Base-by-base conservation (phyloP, 2,888 invertebrate genomes). In the Falcaria lacertinaria region DNA sequence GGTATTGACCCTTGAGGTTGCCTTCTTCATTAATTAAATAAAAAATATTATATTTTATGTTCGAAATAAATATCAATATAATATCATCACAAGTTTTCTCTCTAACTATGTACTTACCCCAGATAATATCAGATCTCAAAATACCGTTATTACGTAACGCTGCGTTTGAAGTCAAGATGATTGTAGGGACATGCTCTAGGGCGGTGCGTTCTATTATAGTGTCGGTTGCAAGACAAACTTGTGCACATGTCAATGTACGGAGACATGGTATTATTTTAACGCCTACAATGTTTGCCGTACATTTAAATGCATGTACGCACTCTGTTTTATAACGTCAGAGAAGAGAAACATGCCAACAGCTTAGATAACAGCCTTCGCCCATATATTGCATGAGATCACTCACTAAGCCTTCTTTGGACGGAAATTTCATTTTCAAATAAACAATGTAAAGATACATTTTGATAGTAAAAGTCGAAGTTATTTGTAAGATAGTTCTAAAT, bases 271-370 rank as follows among this genome's bases (percentile, higher is more conserved):
- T 53, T 47, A 48, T 44, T 47, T 43, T 41, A 36, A 48, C 55
- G 42, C 49, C 50, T 47, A 38, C 52, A 42, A 45, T 46, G 41
- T 45, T 8, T 38, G 41, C 45, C 39, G 49, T 47, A 49, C 43
- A 54, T 62, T 48, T 52, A 45, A 57, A 62, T 52, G 17, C 25
- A 14, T 32, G 39, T 39, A n/a, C 3, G 13, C 28, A 55, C 47
- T 46, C 51, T 39, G 44, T 39, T 42, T 39, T 41, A 53, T 54
- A 51, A 49, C 41, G 38, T 53, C 42, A 41, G 55, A 62, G 66
- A 68, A 67, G 68, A 61, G 61, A 63, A 63, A 68, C 60, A 67
- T 43, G 40, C 48, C 57, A 54, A 45, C 51, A 35, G 51, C 54
- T 67, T 60, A 65, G 57, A 67, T 65, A 64, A 64, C 52, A 49